These are phyloP conservation scores for Stratiomys singularior DNA, from an alignment of 2,888 invertebrate species.

Conservation along the genomic window DNA sequence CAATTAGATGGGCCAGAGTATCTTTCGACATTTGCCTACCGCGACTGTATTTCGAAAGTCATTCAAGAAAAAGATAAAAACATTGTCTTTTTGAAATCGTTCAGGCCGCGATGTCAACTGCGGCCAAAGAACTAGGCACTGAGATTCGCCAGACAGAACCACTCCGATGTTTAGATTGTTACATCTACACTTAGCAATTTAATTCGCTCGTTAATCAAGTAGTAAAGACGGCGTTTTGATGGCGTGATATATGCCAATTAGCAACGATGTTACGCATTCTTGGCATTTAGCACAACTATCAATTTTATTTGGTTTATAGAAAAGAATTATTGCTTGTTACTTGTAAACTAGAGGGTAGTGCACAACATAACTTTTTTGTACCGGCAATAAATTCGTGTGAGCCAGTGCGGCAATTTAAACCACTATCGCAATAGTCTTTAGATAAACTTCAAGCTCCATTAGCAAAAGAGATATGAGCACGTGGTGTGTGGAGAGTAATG, in stretches of 20 bases:
- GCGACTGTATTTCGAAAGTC: background rate
- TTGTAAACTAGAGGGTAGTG: background rate
- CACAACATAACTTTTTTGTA: background rate
- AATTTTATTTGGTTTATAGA: constrained; percentile 18
- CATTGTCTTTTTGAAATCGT: background rate
- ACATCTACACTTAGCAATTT: no score
- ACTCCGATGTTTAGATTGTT: background rate
- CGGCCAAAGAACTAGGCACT: no score
- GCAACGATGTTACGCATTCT: constrained; percentile 21
- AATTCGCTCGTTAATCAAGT: no score
- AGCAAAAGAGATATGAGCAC: no score
- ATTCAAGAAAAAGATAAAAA: background rate
- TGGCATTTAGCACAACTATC: constrained; percentile 29
- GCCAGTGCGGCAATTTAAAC: no score
- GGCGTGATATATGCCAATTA: constrained; percentile 31
- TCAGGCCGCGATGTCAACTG: background rate
- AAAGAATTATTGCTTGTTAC: background rate
- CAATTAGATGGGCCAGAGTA: constrained; percentile 16
- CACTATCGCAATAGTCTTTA: no score
- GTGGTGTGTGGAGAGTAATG: no score
- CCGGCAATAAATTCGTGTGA: background rate
- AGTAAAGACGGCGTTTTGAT: background rate
- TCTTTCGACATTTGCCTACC: background rate
- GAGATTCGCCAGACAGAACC: background rate
- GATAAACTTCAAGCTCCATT: no score